Evolutionary conservation across 1,140 invertebrate genomes (phyloP).

Genomic region (Achroia grisella): DNA sequence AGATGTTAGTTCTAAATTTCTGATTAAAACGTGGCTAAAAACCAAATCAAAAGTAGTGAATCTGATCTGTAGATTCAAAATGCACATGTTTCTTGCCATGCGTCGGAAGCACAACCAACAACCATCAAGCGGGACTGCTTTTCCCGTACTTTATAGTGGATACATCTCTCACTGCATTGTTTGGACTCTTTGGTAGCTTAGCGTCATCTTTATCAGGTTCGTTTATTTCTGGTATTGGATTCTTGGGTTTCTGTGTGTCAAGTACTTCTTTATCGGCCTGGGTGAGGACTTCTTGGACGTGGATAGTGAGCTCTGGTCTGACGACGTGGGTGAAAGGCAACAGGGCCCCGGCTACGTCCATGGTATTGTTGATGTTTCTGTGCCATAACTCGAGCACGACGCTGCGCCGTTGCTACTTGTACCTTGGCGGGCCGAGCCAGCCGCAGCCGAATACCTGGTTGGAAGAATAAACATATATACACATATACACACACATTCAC

Average conservation of each 20-base stretch:
- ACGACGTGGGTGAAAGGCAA: slow-evolving; percentile 62
- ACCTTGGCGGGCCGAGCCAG: slow-evolving; percentile 76
- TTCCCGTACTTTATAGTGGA: slow-evolving; percentile 16
- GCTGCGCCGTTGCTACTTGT: slow-evolving; percentile 77
- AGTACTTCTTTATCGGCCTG: slow-evolving; percentile 42
- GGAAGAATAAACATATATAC: no score
- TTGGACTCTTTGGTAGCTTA: slow-evolving; percentile 11
- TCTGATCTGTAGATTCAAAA: slow-evolving; percentile 48
- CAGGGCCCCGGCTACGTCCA: slow-evolving; percentile 65
- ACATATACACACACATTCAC: no score
- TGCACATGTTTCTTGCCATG: slow-evolving; percentile 59
- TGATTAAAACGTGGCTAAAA: no score
- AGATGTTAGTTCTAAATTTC: no score
- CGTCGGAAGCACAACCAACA: slow-evolving; percentile 50
- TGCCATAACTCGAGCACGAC: slow-evolving; percentile 74
- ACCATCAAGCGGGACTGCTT: slow-evolving; percentile 52
- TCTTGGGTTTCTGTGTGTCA: slow-evolving; percentile 30
- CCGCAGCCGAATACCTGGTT: slow-evolving; percentile 79
- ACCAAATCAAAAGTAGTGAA: slow-evolving; percentile 50
- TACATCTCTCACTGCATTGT: slow-evolving; percentile 7
- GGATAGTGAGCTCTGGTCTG: slow-evolving; percentile 54
- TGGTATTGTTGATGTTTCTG: slow-evolving; percentile 71
- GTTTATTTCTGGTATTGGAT: slow-evolving; percentile 63
- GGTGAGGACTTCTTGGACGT: slow-evolving; percentile 56
- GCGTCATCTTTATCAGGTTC: slow-evolving; percentile 41